A percentile compares a stretch with the other conserved stretches of the same genome.
Evolutionary conservation across 2,797 vertebrate genomes (phyloP).

Genomic region (Parotocinclus haroldoi): DNA sequence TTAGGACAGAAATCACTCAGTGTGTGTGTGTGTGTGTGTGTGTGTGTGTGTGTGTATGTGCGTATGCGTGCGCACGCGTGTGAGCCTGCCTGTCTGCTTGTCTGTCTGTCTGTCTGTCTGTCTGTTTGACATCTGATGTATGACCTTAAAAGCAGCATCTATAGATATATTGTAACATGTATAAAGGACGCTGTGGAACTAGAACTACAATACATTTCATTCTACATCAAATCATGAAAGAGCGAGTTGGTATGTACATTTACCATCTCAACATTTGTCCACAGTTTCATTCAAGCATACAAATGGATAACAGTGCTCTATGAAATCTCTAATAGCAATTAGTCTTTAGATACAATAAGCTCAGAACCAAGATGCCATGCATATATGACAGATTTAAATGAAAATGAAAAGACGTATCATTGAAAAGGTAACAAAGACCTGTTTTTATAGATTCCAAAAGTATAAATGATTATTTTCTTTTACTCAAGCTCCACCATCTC

Average conservation of each 20-base stretch:
- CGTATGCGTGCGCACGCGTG: constrained; percentile 19
- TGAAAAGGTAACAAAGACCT: too few relatives aligned
- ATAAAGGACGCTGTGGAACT: too few relatives aligned
- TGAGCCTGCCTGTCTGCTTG: constrained; percentile 14
- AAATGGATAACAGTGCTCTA: too few relatives aligned
- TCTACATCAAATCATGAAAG: background rate
- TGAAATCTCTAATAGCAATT: too few relatives aligned
- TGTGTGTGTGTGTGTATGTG: constrained; percentile 20
- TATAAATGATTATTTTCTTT: too few relatives aligned
- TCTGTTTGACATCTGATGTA: constrained; percentile 18
- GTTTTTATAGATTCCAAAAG: too few relatives aligned
- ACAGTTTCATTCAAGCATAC: background rate
- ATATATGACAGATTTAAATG: too few relatives aligned
- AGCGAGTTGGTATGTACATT: too few relatives aligned
- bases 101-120: background rate
- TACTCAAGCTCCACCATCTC: too few relatives aligned
- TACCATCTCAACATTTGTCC: background rate
- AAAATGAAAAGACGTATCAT: too few relatives aligned
- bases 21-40: constrained; percentile 19
- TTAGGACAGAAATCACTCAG: constrained; percentile 41
- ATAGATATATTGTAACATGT: constrained; percentile 12
- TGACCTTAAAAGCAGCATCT: background rate
- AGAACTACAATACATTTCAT: background rate
- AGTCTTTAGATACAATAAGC: too few relatives aligned
- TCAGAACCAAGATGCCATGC: too few relatives aligned